Conservation (phyloP, 2,888 invertebrate genomes). For the Rosalia funebris region DNA sequence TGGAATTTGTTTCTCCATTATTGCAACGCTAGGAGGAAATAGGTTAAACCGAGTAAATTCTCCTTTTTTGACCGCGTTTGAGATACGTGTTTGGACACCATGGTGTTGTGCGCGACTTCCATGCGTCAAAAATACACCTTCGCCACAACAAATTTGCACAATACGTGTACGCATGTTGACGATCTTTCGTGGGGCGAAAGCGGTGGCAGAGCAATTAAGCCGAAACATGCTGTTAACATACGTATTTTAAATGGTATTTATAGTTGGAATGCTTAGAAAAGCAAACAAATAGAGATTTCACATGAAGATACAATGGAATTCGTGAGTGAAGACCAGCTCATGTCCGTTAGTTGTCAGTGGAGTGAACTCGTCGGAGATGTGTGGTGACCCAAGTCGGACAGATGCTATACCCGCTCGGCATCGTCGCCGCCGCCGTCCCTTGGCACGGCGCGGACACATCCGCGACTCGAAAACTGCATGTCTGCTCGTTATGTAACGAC, state of each 20-base stretch:
- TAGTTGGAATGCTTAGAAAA: conserved; percentile 57
- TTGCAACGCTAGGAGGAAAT: too few species aligned
- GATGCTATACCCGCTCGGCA: conserved; percentile 4
- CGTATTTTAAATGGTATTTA: conserved; percentile 50
- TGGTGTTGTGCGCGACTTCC: too few species aligned
- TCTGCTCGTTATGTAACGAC: conserved; percentile 26
- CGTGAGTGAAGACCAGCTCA: conserved; percentile 59
- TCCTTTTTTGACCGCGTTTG: too few species aligned
- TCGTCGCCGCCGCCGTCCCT: not conserved
- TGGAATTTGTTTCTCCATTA: too few species aligned
- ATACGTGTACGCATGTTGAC: conserved; percentile 6
- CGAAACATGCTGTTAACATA: conserved; percentile 39
- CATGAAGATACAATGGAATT: conserved; percentile 63
- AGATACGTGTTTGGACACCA: not conserved
- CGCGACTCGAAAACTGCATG: conserved; percentile 1
- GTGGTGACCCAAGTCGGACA: conserved; percentile 22
- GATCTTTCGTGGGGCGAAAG: conserved; percentile 12
- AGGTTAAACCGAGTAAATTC: too few species aligned
- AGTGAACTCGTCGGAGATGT: conserved; percentile 21
- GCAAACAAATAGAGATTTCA: conserved; percentile 61
- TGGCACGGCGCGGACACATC: not conserved
- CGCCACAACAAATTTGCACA: not conserved
- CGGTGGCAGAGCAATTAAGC: conserved; percentile 35
- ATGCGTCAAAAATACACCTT: too few species aligned
- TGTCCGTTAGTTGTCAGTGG: conserved; percentile 57